Base-by-base conservation (phyloP, 1,140 invertebrate genomes). In the Metaphire vulgaris region DNA sequence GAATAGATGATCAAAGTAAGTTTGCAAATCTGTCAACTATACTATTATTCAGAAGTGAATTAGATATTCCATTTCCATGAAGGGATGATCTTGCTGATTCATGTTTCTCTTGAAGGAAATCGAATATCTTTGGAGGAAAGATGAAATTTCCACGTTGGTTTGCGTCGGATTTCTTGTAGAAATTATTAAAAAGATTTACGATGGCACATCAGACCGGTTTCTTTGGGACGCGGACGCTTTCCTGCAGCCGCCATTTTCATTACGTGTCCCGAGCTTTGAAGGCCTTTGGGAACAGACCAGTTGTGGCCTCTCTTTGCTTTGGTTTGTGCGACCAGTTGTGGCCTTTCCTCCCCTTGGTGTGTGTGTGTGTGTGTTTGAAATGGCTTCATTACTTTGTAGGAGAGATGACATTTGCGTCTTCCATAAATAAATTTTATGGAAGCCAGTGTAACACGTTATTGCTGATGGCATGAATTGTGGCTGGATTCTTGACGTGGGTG, bases 341-440 rank as follows among this genome's bases (percentile, higher is more conserved):
- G 41, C 21, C 41, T 56, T 21, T 56, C 41, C 6, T 21, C 21
- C 41, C 21, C 41, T 6, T 21, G 6, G 41, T 56, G 41, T 21
- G 41, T 56, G 41, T 56, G 41, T 56, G 6, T 56, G 21, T 56
- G 41, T 12, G 41, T 56, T 56, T 12, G 41, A 56, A 56, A 56
- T 56, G 41, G 41, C 41, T 56, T 56, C 41, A 56, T 56, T 56
- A 56, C 41, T 6, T 56, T 21, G 41, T 56, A 21, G 41, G 6
- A 56, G 41, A 6, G 41, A 56, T n/a, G n/a, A n/a, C n/a, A 56
- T 56, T 6, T 21, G 41, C 6, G 21, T 21, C 6, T 21, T 56
- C 41, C 41, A 56, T 56, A 56, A 56, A 56, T 56, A 56, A 56
- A 56, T 56, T 56, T 56, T 56, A 56, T 56, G 41, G 41, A 56